These are phyloP conservation scores for Poecile montanus DNA, from an alignment of 2,797 vertebrate genomes.

Conservation along the genomic window DNA sequence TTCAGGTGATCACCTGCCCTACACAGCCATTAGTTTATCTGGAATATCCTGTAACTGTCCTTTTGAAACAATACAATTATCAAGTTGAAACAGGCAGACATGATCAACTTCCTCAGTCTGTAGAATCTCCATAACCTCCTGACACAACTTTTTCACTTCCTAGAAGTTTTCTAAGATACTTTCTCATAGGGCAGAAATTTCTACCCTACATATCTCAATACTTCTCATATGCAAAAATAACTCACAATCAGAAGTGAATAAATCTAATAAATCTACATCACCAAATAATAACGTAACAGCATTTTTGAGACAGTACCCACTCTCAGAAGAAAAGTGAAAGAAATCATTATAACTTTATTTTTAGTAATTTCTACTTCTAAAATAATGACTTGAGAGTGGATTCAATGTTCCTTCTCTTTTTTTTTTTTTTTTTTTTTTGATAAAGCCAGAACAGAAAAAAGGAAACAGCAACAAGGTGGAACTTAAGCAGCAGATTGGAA, in stretches of 20 bases:
- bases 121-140: not conserved
- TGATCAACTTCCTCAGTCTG: not conserved
- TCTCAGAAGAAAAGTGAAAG: not conserved
- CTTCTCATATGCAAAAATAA: not conserved
- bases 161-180: not conserved
- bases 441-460: not conserved
- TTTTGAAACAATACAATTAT: not conserved
- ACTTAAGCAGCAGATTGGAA: not conserved
- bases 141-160: not conserved
- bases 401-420: not conserved
- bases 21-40: not conserved
- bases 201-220: not conserved
- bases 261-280: not conserved
- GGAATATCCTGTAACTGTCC: not conserved
- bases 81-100: not conserved
- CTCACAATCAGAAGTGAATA: not conserved
- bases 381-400: not conserved
- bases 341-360: not conserved
- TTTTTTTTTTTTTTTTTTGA: accelerated
- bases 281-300: not conserved
- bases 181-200: not conserved
- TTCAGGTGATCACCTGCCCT: not conserved
- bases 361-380: not conserved
- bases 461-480: not conserved
- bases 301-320: not conserved